A percentile compares a stretch with the other conserved stretches of the same genome.
Conservation (phyloP, 2,888 invertebrate genomes). For the Cosmorhoe ocellata region DNA sequence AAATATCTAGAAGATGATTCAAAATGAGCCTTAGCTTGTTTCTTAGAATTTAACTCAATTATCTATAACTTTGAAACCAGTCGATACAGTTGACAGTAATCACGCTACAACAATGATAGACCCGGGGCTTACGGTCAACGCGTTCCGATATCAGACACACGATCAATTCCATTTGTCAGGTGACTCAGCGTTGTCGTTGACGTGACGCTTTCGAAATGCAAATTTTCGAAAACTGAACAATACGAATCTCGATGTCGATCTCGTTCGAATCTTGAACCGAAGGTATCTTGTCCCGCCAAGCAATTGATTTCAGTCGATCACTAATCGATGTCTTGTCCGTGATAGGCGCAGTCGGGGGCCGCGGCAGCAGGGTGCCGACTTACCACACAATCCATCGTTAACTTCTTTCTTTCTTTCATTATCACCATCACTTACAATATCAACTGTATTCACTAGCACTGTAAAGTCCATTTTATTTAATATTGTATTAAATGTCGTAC, state of each 20-base stretch:
- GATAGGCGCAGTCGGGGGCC: constrained; percentile 81
- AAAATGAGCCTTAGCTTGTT: too few relatives aligned
- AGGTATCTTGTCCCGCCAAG: constrained; percentile 71
- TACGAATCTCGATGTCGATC: constrained; percentile 75
- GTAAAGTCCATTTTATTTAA: constrained; percentile 68
- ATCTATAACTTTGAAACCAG: constrained; percentile 38
- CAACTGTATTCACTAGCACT: constrained; percentile 60
- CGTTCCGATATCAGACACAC: constrained; percentile 73
- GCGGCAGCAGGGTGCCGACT: constrained; percentile 82
- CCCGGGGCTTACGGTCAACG: constrained; percentile 79
- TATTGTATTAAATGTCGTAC: constrained; percentile 63
- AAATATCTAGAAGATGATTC: too few relatives aligned
- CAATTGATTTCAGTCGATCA: constrained; percentile 83
- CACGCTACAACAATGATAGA: constrained; percentile 75
- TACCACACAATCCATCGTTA: constrained; percentile 83
- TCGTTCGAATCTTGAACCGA: constrained; percentile 72
- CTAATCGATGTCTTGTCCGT: constrained; percentile 83
- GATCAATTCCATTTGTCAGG: constrained; percentile 80
- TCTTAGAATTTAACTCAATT: too few relatives aligned
- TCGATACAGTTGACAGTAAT: constrained; percentile 74
- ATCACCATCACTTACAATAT: constrained; percentile 66
- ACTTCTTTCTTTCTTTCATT: constrained; percentile 81
- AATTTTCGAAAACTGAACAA: constrained; percentile 79
- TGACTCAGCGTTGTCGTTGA: constrained; percentile 80
- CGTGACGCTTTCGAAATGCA: constrained; percentile 81